Evolutionary conservation across 1,140 invertebrate species (phyloP).

Genomic region (Drosophila lowei): DNA sequence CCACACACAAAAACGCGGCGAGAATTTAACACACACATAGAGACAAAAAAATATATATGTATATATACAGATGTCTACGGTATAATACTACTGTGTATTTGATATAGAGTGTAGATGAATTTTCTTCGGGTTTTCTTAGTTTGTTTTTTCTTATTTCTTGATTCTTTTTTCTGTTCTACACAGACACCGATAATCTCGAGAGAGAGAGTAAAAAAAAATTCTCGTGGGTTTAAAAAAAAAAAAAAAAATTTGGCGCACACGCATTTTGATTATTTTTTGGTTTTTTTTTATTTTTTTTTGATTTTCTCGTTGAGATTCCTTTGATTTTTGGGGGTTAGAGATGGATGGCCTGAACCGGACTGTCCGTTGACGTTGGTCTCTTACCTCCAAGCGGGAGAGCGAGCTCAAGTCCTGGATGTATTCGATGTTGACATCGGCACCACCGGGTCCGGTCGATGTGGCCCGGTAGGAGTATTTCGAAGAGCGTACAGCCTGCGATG

Average conservation of each 20-base stretch:
- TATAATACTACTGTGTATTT: conserved; percentile 27
- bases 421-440: conserved; percentile 95
- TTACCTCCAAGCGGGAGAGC: conserved; percentile 96
- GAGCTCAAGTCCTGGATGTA: conserved; percentile 96
- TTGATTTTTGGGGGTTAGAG: conserved; percentile 3
- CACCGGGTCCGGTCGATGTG: conserved; percentile 88
- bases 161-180: conserved; percentile 35
- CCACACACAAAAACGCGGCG: conserved; percentile 65
- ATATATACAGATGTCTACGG: conserved; percentile 22
- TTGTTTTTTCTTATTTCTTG: conserved; percentile 32
- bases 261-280: conserved; percentile 26
- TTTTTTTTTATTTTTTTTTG: neutral
- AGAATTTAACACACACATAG: conserved; percentile 35
- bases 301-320: conserved; percentile 12
- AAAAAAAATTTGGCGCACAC: conserved; percentile 40
- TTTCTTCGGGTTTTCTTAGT: conserved; percentile 47
- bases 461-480: conserved; percentile 94
- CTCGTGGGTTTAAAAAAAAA: conserved; percentile 17
- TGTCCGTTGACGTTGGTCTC: conserved; percentile 13
- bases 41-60: conserved; percentile 11
- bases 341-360: neutral
- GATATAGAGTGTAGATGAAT: conserved; percentile 48
- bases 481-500: conserved; percentile 91
- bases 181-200: conserved; percentile 19
- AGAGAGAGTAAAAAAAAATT: conserved; percentile 12